A percentile compares a stretch with the other conserved stretches of the same genome.
These are phyloP conservation scores for Sericinus montela DNA, from an alignment of 2,888 invertebrate genomes.

Conservation along the genomic window DNA sequence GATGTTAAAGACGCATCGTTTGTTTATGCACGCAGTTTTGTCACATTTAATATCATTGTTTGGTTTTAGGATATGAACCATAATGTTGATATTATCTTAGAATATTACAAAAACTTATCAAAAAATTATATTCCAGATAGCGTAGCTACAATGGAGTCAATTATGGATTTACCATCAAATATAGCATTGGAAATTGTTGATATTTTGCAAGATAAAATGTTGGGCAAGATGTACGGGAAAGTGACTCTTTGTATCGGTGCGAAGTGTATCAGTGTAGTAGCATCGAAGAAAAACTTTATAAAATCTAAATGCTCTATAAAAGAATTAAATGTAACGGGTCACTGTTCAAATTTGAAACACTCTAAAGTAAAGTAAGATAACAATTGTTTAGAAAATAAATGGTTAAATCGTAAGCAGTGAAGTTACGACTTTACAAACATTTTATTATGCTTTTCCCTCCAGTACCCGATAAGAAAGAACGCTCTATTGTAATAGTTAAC, in stretches of 20 bases:
- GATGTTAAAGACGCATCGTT: too few species aligned
- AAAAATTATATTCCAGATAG: conserved; percentile 43
- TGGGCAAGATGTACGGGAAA: conserved; percentile 63
- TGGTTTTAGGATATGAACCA: too few species aligned
- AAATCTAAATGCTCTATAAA: conserved; percentile 57
- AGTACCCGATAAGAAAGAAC: conserved; percentile 5
- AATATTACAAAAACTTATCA: too few species aligned
- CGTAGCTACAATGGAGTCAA: conserved; percentile 57
- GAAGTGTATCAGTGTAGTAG: conserved; percentile 58
- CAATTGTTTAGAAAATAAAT: conserved; percentile 44
- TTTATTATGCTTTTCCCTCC: conserved; percentile 1
- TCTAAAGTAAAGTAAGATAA: conserved; percentile 41
- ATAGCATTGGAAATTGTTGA: conserved; percentile 64
- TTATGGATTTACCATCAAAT: conserved; percentile 65
- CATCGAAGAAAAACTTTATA: conserved; percentile 54
- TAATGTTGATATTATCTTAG: too few species aligned
- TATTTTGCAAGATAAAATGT: conserved; percentile 60
- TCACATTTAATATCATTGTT: too few species aligned
- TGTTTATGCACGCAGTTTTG: too few species aligned
- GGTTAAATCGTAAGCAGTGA: conserved; percentile 24
- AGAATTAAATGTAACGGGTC: conserved; percentile 47
- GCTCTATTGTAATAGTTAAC: background rate
- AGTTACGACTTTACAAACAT: conserved; percentile 1
- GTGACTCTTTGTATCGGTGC: conserved; percentile 58
- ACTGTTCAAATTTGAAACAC: conserved; percentile 53